phyloP scores from a whole-genome alignment of 2,797 vertebrate genomes.

The Distichodus sexfasciatus region DNA sequence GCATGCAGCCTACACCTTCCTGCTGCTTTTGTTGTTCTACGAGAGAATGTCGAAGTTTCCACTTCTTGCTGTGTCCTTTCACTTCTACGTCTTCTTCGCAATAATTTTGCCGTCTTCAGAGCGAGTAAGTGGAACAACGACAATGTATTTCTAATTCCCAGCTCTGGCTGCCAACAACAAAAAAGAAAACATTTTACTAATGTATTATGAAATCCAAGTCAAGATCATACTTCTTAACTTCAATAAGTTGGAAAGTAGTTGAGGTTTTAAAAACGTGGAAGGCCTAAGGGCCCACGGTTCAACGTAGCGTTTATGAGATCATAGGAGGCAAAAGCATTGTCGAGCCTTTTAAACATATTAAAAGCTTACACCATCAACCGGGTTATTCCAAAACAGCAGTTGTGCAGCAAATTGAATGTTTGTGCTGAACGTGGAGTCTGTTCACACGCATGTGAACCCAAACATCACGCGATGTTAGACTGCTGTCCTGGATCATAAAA shows the following conservation, averaged over 20 bases:
- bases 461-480: slow-evolving; percentile 17
- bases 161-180: slow-evolving; percentile 52
- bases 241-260: neutral
- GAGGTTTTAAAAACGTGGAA: neutral
- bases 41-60: slow-evolving; percentile 56
- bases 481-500: slow-evolving; percentile 14
- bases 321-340: neutral
- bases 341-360: neutral
- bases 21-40: slow-evolving; percentile 61
- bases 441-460: slow-evolving; percentile 40
- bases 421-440: slow-evolving; percentile 5
- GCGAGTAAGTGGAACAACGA: neutral
- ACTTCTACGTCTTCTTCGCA: slow-evolving; percentile 44
- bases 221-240: neutral
- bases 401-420: slow-evolving; percentile 12
- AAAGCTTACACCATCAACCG: neutral
- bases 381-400: slow-evolving; percentile 27
- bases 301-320: neutral
- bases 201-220: slow-evolving; percentile 7
- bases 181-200: neutral
- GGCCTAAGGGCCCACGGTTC: neutral
- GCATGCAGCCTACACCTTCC: slow-evolving; percentile 65
- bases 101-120: slow-evolving; percentile 23
- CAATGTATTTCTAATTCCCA: slow-evolving; percentile 60
- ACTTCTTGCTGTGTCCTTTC: slow-evolving; percentile 47